These are phyloP conservation scores for Melipona bicolor DNA, from an alignment of 2,888 invertebrate genomes.

Conservation along the genomic window DNA sequence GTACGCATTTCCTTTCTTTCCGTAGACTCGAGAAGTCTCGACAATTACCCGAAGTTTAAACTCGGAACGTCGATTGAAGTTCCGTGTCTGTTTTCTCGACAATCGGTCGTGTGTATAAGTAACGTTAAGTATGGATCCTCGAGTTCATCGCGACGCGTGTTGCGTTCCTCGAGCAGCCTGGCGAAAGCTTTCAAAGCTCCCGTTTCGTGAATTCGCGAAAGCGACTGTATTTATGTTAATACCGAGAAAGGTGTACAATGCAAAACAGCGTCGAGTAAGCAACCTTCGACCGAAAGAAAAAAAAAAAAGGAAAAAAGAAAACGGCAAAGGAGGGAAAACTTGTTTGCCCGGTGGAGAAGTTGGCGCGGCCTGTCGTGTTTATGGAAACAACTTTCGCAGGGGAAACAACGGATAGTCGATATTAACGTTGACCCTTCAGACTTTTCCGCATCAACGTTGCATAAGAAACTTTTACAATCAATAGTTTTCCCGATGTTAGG, in stretches of 20 bases:
- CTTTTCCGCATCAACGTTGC: slow-evolving; percentile 30
- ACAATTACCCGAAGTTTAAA: slow-evolving; percentile 42
- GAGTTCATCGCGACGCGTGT: slow-evolving; percentile 28
- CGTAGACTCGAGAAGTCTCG: slow-evolving; percentile 24
- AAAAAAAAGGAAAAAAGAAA: neutral
- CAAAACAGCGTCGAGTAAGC: neutral
- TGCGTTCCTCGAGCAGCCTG: neutral
- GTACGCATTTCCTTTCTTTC: neutral
- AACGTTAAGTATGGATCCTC: slow-evolving; percentile 15
- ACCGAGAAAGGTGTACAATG: neutral
- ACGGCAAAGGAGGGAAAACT: slow-evolving; percentile 7
- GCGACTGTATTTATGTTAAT: slow-evolving; percentile 13
- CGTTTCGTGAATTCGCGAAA: neutral
- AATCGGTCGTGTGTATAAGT: slow-evolving; percentile 25
- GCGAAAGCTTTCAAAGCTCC: neutral
- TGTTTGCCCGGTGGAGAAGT: slow-evolving; percentile 36
- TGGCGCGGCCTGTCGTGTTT: slow-evolving; percentile 38
- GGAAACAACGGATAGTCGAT: slow-evolving; percentile 37
- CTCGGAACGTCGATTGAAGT: slow-evolving; percentile 47
- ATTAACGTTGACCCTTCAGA: slow-evolving; percentile 40
- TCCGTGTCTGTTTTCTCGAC: slow-evolving; percentile 47
- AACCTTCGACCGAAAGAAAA: neutral
- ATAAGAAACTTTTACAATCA: slow-evolving; percentile 50
- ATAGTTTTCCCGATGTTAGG: slow-evolving; percentile 15
- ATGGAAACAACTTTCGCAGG: slow-evolving; percentile 44